phyloP scores from a whole-genome alignment of 2,113 vertebrate species.

The Drymodes brunneopygia region DNA sequence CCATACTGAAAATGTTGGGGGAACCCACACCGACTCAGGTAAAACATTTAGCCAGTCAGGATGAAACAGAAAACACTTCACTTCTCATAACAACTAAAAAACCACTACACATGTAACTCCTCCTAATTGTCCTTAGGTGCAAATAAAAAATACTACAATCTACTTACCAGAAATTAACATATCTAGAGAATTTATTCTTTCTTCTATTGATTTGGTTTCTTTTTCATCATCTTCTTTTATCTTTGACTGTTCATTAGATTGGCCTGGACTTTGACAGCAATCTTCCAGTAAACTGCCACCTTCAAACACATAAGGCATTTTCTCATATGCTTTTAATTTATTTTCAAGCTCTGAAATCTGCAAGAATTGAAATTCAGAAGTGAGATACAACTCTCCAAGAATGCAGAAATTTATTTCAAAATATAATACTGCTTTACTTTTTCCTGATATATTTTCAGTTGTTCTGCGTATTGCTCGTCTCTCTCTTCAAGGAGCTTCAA shows the following conservation, averaged over 20 bases:
- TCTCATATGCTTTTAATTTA: constrained; percentile 59
- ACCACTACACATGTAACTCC: fast-evolving
- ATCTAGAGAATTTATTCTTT: constrained; percentile 67
- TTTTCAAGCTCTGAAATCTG: constrained; percentile 79
- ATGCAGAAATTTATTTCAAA: neutral
- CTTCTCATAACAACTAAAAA: neutral
- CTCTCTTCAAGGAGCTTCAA: constrained; percentile 79
- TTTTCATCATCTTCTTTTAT: constrained; percentile 33
- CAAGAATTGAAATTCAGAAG: constrained; percentile 14
- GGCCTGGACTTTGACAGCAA: neutral
- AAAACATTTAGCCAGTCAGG: neutral
- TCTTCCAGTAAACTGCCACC: neutral
- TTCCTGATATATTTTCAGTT: constrained; percentile 77
- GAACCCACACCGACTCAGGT: neutral
- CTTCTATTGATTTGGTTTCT: constrained; percentile 27
- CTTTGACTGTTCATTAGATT: neutral
- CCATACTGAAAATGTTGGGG: neutral
- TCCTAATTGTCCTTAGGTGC: neutral
- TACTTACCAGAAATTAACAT: constrained; percentile 40
- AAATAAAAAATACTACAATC: neutral
- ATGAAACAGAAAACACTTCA: neutral
- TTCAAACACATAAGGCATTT: constrained; percentile 21
- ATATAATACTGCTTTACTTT: constrained; percentile 69
- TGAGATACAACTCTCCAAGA: neutral
- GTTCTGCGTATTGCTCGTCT: constrained; percentile 78